phyloP scores from a whole-genome alignment of 2,113 vertebrate species.

The Sorex araneus region DNA sequence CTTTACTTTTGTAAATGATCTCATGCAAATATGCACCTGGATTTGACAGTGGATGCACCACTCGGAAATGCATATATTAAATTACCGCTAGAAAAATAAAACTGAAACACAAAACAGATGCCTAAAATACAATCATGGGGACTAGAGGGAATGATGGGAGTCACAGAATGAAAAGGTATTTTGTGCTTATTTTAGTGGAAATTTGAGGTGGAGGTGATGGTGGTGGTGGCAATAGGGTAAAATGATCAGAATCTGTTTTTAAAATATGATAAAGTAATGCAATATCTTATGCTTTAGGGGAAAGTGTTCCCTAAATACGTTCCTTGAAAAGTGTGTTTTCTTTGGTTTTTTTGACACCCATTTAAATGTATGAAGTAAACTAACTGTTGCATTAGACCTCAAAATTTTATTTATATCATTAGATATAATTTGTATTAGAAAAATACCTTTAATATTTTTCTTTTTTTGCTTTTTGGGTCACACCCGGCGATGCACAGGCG shows the following conservation, averaged over 20 bases:
- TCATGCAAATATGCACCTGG: conserved; percentile 73
- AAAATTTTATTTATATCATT: background rate
- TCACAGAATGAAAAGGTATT: background rate
- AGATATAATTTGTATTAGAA: background rate
- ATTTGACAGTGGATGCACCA: conserved; percentile 59
- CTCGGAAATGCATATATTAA: conserved; percentile 54
- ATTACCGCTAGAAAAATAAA: conserved; percentile 57
- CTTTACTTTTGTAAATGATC: conserved; percentile 66
- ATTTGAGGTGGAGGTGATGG: background rate
- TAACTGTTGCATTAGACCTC: conserved; percentile 12
- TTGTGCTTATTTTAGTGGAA: conserved; percentile 21
- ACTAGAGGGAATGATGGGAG: background rate
- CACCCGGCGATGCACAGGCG: too few species aligned
- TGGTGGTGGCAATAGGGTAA: background rate
- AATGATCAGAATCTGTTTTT: conserved; percentile 42
- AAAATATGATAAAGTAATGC: background rate
- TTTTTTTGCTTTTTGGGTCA: too few species aligned
- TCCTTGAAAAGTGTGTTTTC: conserved; percentile 22
- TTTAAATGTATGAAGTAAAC: conserved; percentile 39
- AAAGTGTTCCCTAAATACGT: conserved; percentile 8
- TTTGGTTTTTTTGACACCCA: conserved; percentile 34
- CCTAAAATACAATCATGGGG: conserved; percentile 4
- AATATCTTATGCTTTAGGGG: conserved; percentile 17
- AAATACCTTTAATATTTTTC: conserved; percentile 9
- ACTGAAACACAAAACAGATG: conserved; percentile 51